Conservation (phyloP, 2,888 invertebrate genomes). For the Sphaeridia pumilis region DNA sequence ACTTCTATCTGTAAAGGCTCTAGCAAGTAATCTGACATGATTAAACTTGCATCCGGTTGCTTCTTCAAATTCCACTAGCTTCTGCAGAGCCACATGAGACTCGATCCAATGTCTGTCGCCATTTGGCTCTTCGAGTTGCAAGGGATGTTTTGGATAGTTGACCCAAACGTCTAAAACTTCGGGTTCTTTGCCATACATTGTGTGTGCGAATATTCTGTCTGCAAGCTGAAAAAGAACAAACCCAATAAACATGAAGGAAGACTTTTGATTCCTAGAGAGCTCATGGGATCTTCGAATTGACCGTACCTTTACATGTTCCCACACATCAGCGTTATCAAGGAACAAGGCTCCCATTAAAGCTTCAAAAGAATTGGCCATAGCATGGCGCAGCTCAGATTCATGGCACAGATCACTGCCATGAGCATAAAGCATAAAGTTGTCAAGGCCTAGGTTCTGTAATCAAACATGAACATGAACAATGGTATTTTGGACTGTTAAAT, state of each 20-base stretch:
- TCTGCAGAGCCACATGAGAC: conserved; percentile 42
- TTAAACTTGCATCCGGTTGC: conserved; percentile 63
- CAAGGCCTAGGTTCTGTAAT: conserved; percentile 62
- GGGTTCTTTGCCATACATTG: conserved; percentile 58
- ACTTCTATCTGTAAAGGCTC: conserved; percentile 91
- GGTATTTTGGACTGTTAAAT: no score
- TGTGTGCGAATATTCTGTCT: conserved; percentile 68
- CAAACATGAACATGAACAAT: no score
- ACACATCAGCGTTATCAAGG: conserved; percentile 72
- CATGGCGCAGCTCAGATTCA: conserved; percentile 88
- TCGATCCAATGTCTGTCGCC: conserved; percentile 86
- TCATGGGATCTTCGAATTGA: no score
- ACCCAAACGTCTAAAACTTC: conserved; percentile 69
- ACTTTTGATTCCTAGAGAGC: no score
- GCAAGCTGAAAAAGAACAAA: conserved; percentile 53
- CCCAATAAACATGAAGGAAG: no score
- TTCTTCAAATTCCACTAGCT: conserved; percentile 78
- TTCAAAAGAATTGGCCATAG: conserved; percentile 99
- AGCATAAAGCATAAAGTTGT: conserved; percentile 92
- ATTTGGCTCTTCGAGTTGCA: conserved; percentile 86
- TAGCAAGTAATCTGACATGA: conserved; percentile 84
- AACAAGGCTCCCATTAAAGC: conserved; percentile 95
- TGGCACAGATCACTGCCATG: conserved; percentile 97
- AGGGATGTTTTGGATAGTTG: conserved; percentile 74
- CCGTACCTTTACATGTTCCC: conserved; percentile 20